Base-by-base conservation (phyloP, 2,888 invertebrate species). In the Trissoscelio sp. region DNA sequence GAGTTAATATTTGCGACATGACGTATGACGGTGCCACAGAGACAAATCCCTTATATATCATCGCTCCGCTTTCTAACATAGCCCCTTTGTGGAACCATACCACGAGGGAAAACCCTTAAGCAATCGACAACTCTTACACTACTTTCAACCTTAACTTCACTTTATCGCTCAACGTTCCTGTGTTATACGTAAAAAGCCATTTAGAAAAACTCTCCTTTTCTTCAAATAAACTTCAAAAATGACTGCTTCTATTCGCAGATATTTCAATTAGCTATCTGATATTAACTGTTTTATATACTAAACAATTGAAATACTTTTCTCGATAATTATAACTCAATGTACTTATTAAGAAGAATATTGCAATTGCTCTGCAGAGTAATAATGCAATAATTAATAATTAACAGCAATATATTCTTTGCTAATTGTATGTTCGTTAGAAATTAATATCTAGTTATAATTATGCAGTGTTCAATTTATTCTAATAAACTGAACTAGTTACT, bases 31-130 rank as follows among this genome's bases (percentile, higher is more conserved):
- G 86, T 88, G 87, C 88, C 89, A 84, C 88, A 86, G 87, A 90
- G 90, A 91, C 91, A 91, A 91, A 91, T 91, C 91, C 91, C 90
- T 88, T 91, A 91, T 91, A 91, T 90, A 91, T 91, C 91, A 91
- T 89, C 88, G 88, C 84, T 81, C 74, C 85, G 85, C 87, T 86
- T 87, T 86, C 85, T 87, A 66, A 86, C 83, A 83, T 57, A 86
- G 84, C 85, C 86, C 70, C 84, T 80, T 69, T 55, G 66, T 70
- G 79, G 73, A n/a, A 37, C 73, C 11, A 42, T 48, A 24, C 22
- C 39, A 34, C 53, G 51, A 66, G 81, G 79, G 46, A 70, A 79
- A 55, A 64, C 70, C 70, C 78, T 46, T 66, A 55, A 75, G 44
- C 69, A 55, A 81, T 81, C 81, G 83, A 81, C 79, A 66, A 81